Evolutionary conservation across 2,888 invertebrate genomes (phyloP), one percentile per base, ranked within the genome.

Genomic region (Galerucella calmariensis): DNA sequence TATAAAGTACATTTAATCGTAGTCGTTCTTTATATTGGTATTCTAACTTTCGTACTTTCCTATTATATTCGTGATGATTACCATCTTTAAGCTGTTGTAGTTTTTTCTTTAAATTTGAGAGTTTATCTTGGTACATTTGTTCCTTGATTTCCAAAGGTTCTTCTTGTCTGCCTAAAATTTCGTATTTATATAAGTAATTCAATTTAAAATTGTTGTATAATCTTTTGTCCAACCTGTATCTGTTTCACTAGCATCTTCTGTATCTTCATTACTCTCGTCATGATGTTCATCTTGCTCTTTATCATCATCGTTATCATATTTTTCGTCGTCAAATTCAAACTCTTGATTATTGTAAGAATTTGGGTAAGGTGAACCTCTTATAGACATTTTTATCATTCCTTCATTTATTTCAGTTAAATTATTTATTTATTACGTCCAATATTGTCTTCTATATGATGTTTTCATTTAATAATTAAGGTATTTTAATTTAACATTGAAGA

Each of bases 201-300:
- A 41, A 41, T 8, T 41, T 41, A 41, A 0, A 41, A 41, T 6
- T 41, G 2, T 74, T 59, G 10, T 56, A 51, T 53, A 63, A 14
- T 11, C 16, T 35, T 63, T 62, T 27, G 16, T 20, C 58, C 12
- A 69, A 58, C 94, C 93, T 88, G 94, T 92, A 82, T 97, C 97
- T n/a, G 96, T 95, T 88, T 98, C 98, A 87, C 97, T 97, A 0
- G 97, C 97, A 89, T 98, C 98, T 88, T 97, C 98, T 0, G 98
- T 98, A 86, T 97, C 97, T 90, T 90, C 90, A 87, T 91, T 90
- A 74, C 88, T 90, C 80, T 90, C 88, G 85, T 91, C 88, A 84
- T 88, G 85, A 84, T 84, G 88, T 84, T 93, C 90, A 75, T 92
- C 92, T 75, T 90, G 90, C 77, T 93, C 92, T 72, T 91, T 89